These are phyloP conservation scores for Eulimnadia texana DNA, from an alignment of 1,140 invertebrate genomes.

Conservation along the genomic window DNA sequence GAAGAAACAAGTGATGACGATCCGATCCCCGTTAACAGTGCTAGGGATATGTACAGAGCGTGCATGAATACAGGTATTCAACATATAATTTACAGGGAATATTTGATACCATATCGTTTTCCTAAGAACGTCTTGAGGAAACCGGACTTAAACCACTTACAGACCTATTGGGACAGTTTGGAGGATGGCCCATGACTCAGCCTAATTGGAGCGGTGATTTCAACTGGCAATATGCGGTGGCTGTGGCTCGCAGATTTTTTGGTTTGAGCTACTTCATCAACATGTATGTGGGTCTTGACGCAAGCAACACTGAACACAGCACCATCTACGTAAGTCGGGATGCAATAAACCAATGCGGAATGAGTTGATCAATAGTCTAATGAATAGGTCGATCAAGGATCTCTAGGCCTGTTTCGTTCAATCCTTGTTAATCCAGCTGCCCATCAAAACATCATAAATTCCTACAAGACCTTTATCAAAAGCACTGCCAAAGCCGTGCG, in stretches of 20 bases:
- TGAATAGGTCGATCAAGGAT: constrained; percentile 16
- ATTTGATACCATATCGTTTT: too few relatives aligned
- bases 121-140: constrained; percentile 24
- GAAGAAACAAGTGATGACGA: constrained; percentile 22
- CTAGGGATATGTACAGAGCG: constrained; percentile 24
- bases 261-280: constrained; percentile 21
- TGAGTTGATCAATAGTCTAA: not conserved
- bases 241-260: constrained; percentile 19
- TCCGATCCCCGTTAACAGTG: constrained; percentile 23
- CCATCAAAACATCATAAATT: not conserved
- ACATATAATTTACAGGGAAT: too few relatives aligned
- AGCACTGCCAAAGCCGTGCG: constrained; percentile 12
- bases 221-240: constrained; percentile 24
- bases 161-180: constrained; percentile 25
- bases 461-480: constrained; percentile 13
- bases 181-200: constrained; percentile 31
- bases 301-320: constrained; percentile 25
- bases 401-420: constrained; percentile 8
- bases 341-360: too few relatives aligned
- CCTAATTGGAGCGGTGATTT: constrained; percentile 22
- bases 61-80: constrained; percentile 28
- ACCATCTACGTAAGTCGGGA: constrained; percentile 24
- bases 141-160: constrained; percentile 25
- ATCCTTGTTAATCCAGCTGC: constrained; percentile 11
- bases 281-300: constrained; percentile 24